Evolutionary conservation across 2,113 vertebrate species (phyloP).

Genomic region (Spea multiplicata): DNA sequence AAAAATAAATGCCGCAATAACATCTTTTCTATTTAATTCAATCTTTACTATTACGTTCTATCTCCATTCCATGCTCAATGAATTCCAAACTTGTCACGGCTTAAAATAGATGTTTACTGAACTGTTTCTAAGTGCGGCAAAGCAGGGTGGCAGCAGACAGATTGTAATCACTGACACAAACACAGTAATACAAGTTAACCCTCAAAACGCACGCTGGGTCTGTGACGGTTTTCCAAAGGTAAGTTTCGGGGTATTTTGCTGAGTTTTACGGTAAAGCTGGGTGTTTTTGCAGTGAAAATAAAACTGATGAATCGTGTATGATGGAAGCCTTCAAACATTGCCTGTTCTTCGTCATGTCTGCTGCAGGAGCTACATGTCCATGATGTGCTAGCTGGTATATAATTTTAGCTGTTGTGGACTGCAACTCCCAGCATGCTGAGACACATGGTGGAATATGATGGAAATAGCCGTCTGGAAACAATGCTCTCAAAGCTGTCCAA

Average conservation of each 20-base stretch:
- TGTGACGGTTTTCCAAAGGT: slow-evolving; percentile 7
- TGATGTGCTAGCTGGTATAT: too few species aligned
- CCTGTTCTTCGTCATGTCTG: too few species aligned
- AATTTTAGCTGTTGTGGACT: too few species aligned
- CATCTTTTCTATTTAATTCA: slow-evolving; percentile 4
- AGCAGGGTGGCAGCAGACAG: slow-evolving; percentile 22
- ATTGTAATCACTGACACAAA: slow-evolving; percentile 36
- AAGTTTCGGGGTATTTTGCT: neutral
- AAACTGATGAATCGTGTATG: too few species aligned
- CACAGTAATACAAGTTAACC: slow-evolving; percentile 23
- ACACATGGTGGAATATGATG: too few species aligned
- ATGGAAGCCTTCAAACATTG: too few species aligned
- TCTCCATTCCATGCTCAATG: slow-evolving; percentile 17
- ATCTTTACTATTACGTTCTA: neutral
- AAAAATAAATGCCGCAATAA: neutral
- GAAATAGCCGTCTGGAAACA: too few species aligned
- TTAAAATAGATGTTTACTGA: slow-evolving; percentile 48
- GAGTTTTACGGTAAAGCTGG: too few species aligned
- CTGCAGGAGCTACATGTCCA: too few species aligned
- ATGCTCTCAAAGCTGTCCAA: too few species aligned
- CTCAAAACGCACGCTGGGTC: neutral
- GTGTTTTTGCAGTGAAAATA: too few species aligned
- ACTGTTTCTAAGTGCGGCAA: slow-evolving; percentile 25
- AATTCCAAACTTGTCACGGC: slow-evolving; percentile 30
- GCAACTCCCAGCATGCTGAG: too few species aligned